phyloP scores from a whole-genome alignment of 2,888 invertebrate genomes.

The Margaritifera margaritifera region DNA sequence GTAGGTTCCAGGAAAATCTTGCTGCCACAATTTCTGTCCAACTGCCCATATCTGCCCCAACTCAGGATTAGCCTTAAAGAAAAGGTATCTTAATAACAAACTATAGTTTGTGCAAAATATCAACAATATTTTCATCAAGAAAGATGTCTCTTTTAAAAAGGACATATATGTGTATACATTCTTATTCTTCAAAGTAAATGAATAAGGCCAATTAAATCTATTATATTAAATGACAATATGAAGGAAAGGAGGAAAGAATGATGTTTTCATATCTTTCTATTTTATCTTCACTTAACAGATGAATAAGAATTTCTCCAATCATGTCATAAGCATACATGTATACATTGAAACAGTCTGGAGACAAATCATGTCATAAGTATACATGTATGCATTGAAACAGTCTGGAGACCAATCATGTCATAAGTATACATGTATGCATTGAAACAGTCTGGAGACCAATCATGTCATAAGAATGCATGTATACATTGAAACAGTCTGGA shows the following conservation, averaged over 20 bases:
- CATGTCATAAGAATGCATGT: no score
- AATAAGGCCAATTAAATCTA: not conserved
- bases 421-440: no score
- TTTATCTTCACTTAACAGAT: not conserved
- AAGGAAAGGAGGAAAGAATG: not conserved
- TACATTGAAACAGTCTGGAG: no score
- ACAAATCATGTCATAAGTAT: no score
- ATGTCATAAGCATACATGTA: not conserved
- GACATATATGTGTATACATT: not conserved
- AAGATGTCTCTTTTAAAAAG: not conserved
- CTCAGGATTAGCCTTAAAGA: constrained; percentile 75
- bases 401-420: no score
- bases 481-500: no score
- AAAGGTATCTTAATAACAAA: not conserved
- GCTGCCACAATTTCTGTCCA: constrained; percentile 88
- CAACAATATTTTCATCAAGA: not conserved
- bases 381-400: no score
- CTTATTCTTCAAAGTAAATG: not conserved
- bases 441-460: no score
- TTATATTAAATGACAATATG: not conserved
- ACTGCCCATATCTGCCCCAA: constrained; percentile 86
- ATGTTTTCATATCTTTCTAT: not conserved
- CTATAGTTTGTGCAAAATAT: not conserved
- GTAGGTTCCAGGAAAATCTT: constrained; percentile 88
- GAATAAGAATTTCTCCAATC: not conserved